Evolutionary conservation across 2,888 invertebrate species (phyloP).

Genomic region (Agonopterix subpropinquella): DNA sequence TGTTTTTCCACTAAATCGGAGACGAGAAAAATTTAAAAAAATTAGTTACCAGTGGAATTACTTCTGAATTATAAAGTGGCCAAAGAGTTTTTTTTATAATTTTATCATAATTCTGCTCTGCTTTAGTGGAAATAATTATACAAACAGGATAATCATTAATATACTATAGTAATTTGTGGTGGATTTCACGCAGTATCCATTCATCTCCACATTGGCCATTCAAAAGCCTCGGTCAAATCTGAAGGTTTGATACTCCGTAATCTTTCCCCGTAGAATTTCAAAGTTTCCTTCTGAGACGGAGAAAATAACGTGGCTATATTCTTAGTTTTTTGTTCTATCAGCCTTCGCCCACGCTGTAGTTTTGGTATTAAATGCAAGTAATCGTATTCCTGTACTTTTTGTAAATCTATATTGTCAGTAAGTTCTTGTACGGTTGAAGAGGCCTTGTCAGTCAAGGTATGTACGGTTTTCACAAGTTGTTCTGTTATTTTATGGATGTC

Average conservation of each 20-base stretch:
- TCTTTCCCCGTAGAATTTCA: slow-evolving; percentile 1
- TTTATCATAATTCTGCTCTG: too few species aligned
- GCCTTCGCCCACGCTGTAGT: not conserved
- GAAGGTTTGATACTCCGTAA: not conserved
- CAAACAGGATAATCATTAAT: too few species aligned
- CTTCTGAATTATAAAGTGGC: too few species aligned
- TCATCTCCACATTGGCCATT: not conserved
- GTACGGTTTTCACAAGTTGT: slow-evolving; percentile 26
- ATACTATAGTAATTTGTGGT: too few species aligned
- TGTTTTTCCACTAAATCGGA: too few species aligned
- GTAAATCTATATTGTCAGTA: slow-evolving; percentile 34
- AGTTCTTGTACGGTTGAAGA: slow-evolving; percentile 25
- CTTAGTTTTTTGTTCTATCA: slow-evolving; percentile 1
- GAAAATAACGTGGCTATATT: not conserved
- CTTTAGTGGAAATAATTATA: too few species aligned
- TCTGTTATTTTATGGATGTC: slow-evolving; percentile 42
- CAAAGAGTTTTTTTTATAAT: too few species aligned
- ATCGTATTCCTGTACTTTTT: slow-evolving; percentile 31
- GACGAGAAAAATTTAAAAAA: too few species aligned
- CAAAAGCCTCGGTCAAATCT: not conserved
- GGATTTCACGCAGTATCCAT: not conserved
- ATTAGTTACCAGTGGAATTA: too few species aligned
- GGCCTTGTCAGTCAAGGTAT: slow-evolving; percentile 24
- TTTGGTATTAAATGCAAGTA: slow-evolving; percentile 34
- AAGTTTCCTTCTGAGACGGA: not conserved